Evolutionary conservation across 2,113 vertebrate species (phyloP), one percentile per base, ranked within the genome.

Genomic region (Chloropsis cyanopogon): DNA sequence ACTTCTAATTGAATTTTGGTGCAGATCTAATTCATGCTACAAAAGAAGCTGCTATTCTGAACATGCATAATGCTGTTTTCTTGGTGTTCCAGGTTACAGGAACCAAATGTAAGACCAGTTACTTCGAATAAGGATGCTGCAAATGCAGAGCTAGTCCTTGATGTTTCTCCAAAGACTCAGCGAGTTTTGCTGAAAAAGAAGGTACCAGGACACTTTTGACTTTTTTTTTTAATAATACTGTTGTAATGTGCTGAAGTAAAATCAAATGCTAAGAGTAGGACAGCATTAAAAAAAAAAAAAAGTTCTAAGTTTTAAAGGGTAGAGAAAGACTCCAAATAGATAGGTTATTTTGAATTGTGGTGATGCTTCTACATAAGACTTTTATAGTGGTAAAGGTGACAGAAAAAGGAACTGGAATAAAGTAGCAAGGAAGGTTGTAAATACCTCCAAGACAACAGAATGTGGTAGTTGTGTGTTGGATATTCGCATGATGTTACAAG

Each of bases 121-220:
- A 95, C 98, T 84, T 98, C 98, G 17, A 98, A 97, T 76, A 98
- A 97, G 25, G 97, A 96, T 25, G 95, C 98, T 66, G 98, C 98
- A 39, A 98, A 96, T 92, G 97, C 98, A 77, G 99, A 99, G 82
- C 98, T 99, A 9, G 99, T 99, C 64, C 98, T 99, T 5, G 99
- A 99, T 90, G 99, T 99, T 86, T 99, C 98, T 50, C 98, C 98
- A 14, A 99, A 99, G 97, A 99, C 99, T n/a, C 99, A 99, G 19
- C 97, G 99, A 94, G 99, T 99, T 94, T 97, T 99, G 77, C 97
- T 99, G 72, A 99, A 99, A 92, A 99, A 99, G 95, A 99, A 99
- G 99, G 99, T 99, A 97, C 35, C 39, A 52, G 31, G 47, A 46
- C 10, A 24, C 20, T 4, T 42, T 56, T 47, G 44, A 6, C 28